Evolutionary conservation across 2,113 vertebrate genomes (phyloP).

Genomic region (Lagopus leucura): DNA sequence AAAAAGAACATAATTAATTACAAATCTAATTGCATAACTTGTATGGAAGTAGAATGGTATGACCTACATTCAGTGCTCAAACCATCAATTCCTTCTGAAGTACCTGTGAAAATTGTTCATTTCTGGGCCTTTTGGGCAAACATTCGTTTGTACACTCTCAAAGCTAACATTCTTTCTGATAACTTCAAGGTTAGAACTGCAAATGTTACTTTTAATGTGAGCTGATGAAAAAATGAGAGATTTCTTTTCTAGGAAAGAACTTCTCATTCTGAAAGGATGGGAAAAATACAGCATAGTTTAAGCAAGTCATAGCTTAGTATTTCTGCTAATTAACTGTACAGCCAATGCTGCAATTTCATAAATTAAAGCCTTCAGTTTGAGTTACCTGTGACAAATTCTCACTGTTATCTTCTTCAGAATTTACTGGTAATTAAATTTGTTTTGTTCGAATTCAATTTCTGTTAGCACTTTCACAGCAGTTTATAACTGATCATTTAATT

Average conservation of each 20-base stretch:
- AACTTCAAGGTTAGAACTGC: neutral
- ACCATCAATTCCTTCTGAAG: neutral
- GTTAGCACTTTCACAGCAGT: neutral
- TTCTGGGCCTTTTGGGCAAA: neutral
- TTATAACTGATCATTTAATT: neutral
- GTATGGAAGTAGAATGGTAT: neutral
- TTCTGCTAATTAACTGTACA: neutral
- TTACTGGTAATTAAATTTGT: neutral
- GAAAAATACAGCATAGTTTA: conserved; percentile 54
- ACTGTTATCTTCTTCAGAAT: conserved; percentile 41
- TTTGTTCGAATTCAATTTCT: neutral
- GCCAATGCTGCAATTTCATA: neutral
- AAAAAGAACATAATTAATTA: neutral
- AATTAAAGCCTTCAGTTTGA: neutral
- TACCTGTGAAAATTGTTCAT: conserved; percentile 31
- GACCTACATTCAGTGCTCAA: conserved; percentile 26
- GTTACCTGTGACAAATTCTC: neutral
- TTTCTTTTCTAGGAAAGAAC: neutral
- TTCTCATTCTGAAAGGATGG: conserved; percentile 28
- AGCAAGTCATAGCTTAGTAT: neutral
- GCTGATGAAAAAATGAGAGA: conserved; percentile 25
- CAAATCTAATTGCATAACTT: neutral
- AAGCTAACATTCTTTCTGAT: neutral
- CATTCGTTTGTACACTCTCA: neutral
- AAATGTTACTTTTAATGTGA: conserved; percentile 30